Conservation (phyloP, 1,140 invertebrate species). For the Macrobrachium rosenbergii region DNA sequence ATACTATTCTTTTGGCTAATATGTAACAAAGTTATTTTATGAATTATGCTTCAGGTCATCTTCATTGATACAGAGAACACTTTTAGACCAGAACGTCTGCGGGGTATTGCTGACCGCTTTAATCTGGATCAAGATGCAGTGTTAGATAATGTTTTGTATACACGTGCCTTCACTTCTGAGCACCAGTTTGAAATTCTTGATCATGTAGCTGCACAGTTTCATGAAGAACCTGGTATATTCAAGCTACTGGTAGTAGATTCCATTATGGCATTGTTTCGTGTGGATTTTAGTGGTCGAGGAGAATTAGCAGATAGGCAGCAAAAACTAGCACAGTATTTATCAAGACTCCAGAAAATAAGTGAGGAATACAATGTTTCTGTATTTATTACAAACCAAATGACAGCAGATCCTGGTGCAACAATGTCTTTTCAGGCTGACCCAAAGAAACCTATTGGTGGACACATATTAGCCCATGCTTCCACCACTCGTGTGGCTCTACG, state of each 20-base stretch:
- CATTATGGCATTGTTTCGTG: slow-evolving; percentile 85
- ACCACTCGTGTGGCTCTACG: slow-evolving; percentile 81
- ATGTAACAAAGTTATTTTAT: neutral
- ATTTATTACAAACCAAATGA: slow-evolving; percentile 90
- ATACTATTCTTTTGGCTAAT: too few relatives aligned
- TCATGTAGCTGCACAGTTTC: slow-evolving; percentile 84
- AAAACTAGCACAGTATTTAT: slow-evolving; percentile 84
- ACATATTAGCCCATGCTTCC: slow-evolving; percentile 86
- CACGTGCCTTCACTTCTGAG: slow-evolving; percentile 79
- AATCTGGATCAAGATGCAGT: slow-evolving; percentile 82
- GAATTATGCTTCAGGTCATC: slow-evolving; percentile 57
- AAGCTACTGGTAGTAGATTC: slow-evolving; percentile 76
- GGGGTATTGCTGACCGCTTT: slow-evolving; percentile 83
- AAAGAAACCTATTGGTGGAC: slow-evolving; percentile 86
- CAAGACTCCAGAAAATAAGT: slow-evolving; percentile 82
- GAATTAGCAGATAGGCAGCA: slow-evolving; percentile 86
- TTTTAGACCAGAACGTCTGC: slow-evolving; percentile 82
- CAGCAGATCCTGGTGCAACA: slow-evolving; percentile 82
- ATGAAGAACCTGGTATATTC: slow-evolving; percentile 84
- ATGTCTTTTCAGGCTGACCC: slow-evolving; percentile 82
- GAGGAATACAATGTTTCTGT: slow-evolving; percentile 89
- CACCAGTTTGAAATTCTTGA: slow-evolving; percentile 85
- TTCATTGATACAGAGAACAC: slow-evolving; percentile 84
- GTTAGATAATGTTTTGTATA: slow-evolving; percentile 85
- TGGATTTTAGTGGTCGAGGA: slow-evolving; percentile 84